A percentile compares a stretch with the other conserved stretches of the same genome.
These are phyloP conservation scores for Furcifer pardalis DNA, from an alignment of 2,797 vertebrate species.

Conservation along the genomic window DNA sequence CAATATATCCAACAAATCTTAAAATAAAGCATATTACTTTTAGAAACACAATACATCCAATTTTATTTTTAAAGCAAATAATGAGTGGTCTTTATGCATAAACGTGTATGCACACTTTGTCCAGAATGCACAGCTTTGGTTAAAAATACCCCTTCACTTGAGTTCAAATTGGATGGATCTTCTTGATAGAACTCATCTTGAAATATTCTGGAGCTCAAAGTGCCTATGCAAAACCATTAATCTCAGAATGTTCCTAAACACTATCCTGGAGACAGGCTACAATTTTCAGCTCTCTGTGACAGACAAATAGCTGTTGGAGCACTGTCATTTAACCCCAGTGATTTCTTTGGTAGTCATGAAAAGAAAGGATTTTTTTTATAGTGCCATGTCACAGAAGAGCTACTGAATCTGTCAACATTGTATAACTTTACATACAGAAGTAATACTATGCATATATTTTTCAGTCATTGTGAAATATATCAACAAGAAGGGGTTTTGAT, in stretches of 20 bases:
- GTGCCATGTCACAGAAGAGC: constrained; percentile 64
- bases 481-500: constrained; percentile 62
- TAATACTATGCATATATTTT: constrained; percentile 56
- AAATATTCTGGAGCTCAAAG: constrained; percentile 73
- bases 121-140: constrained; percentile 43
- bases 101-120: constrained; percentile 27
- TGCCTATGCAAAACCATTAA: constrained; percentile 79
- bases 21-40: constrained; percentile 32
- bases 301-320: constrained; percentile 72
- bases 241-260: constrained; percentile 78
- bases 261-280: constrained; percentile 73
- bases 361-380: constrained; percentile 69
- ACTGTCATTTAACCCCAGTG: constrained; percentile 72
- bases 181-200: constrained; percentile 70
- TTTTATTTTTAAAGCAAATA: constrained; percentile 53
- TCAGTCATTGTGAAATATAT: constrained; percentile 48
- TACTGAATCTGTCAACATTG: constrained; percentile 65
- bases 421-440: constrained; percentile 70
- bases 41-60: constrained; percentile 20
- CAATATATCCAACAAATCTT: background rate
- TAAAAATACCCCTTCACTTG: constrained; percentile 31
- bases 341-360: constrained; percentile 69
- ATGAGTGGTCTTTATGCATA: constrained; percentile 25
- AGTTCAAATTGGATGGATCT: constrained; percentile 63
- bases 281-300: constrained; percentile 75